Percentiles rank a stretch among this genome's conserved stretches.
These are phyloP conservation scores for Periphyllus acericola DNA, from an alignment of 2,888 invertebrate species.

Conservation along the genomic window DNA sequence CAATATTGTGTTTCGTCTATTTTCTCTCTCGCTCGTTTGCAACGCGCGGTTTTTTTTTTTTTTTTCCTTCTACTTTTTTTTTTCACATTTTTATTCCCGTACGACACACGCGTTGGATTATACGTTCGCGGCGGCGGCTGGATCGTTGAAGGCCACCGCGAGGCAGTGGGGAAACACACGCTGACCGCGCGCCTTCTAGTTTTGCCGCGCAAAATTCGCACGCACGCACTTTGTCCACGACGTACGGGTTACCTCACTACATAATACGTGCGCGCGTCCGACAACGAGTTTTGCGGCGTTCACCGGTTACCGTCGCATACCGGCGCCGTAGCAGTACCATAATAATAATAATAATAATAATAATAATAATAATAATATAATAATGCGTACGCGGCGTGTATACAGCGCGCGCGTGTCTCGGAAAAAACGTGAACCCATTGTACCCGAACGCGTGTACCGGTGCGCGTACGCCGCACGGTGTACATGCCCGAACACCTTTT, in stretches of 20 bases:
- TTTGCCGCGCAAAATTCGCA: constrained; percentile 46
- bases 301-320: not conserved
- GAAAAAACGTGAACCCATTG: not conserved
- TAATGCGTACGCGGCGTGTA: not conserved
- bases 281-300: not conserved
- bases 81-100: not conserved
- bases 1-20: constrained; percentile 3
- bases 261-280: not conserved
- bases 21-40: constrained; percentile 22
- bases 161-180: not conserved
- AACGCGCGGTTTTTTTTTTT: constrained; percentile 20
- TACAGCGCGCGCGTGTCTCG: not conserved
- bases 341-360: no score
- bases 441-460: no score
- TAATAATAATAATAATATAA: not conserved
- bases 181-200: constrained; percentile 8
- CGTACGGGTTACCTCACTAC: not conserved
- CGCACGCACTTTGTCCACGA: constrained; percentile 11
- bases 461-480: no score
- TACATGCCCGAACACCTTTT: no score
- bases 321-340: not conserved
- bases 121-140: constrained; percentile 4
- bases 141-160: constrained; percentile 40
- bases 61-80: not conserved
- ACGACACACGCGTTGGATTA: constrained; percentile 34